These are phyloP conservation scores for Apocheima hispidaria DNA, from an alignment of 2,888 invertebrate genomes.

Conservation along the genomic window DNA sequence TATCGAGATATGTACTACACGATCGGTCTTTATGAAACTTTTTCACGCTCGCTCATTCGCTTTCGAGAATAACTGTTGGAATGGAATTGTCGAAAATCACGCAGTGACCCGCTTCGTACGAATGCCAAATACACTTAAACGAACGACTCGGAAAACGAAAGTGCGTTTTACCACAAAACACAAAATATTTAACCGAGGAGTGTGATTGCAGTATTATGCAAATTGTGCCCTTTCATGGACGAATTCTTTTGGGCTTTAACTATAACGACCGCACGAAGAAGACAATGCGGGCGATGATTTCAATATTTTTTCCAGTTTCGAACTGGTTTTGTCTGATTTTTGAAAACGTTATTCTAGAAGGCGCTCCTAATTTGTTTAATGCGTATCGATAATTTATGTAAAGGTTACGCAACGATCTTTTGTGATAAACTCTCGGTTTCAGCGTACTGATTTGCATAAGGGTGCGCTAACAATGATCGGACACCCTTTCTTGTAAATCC, in stretches of 20 bases:
- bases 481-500: constrained; percentile 76
- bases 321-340: constrained; percentile 64
- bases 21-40: constrained; percentile 68
- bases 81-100: constrained; percentile 59
- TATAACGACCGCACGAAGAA: constrained; percentile 48
- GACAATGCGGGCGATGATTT: constrained; percentile 67
- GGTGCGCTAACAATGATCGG: constrained; percentile 71
- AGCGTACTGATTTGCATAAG: constrained; percentile 84
- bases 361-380: constrained; percentile 75
- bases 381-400: constrained; percentile 82
- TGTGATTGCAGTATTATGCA: constrained; percentile 70
- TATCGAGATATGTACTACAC: constrained; percentile 80
- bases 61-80: constrained; percentile 47
- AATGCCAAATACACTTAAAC: constrained; percentile 57
- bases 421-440: constrained; percentile 82
- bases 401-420: constrained; percentile 72
- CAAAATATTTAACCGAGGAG: constrained; percentile 75
- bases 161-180: constrained; percentile 77
- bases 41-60: constrained; percentile 64
- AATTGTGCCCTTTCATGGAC: constrained; percentile 65
- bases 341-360: constrained; percentile 59
- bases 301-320: constrained; percentile 60
- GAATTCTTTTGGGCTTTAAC: constrained; percentile 35
- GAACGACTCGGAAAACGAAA: constrained; percentile 60
- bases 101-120: constrained; percentile 56